Conservation (phyloP, 2,888 invertebrate species). For the Lacanobia wlatinum region DNA sequence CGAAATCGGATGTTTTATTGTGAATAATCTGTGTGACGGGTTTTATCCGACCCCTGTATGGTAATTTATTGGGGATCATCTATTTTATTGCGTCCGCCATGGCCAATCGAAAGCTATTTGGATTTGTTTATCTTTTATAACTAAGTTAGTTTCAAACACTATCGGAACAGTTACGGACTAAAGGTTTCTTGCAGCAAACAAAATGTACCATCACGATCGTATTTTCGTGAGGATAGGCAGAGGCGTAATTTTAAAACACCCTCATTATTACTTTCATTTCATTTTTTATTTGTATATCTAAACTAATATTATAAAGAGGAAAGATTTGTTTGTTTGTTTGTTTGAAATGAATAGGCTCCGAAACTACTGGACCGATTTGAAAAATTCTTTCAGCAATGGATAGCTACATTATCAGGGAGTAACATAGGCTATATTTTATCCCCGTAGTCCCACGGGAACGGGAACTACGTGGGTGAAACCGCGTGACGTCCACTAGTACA, state of each 20-base stretch:
- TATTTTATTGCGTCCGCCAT: slow-evolving; percentile 55
- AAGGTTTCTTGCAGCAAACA: not conserved
- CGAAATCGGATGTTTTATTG: slow-evolving; percentile 55
- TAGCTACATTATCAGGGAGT: too few species aligned
- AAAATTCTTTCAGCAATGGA: too few species aligned
- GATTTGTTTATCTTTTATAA: slow-evolving; percentile 46
- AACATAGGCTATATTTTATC: too few species aligned
- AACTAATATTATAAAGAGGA: too few species aligned
- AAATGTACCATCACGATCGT: not conserved
- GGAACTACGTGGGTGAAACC: too few species aligned
- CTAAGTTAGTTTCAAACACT: slow-evolving; percentile 31
- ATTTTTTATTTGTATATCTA: too few species aligned
- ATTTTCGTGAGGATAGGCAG: not conserved
- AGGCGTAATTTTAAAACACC: not conserved
- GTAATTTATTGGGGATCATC: slow-evolving; percentile 59
- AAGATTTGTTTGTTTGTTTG: too few species aligned
- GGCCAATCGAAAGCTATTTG: slow-evolving; percentile 36
- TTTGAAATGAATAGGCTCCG: too few species aligned
- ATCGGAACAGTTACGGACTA: not conserved
- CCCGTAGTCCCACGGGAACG: too few species aligned
- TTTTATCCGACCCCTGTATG: slow-evolving; percentile 51
- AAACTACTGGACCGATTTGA: too few species aligned
- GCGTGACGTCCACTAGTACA: too few species aligned
- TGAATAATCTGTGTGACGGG: slow-evolving; percentile 59
- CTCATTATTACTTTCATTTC: too few species aligned